A percentile compares a stretch with the other conserved stretches of the same genome.
Conservation (phyloP, 2,888 invertebrate genomes). For the Heliconius ismenius region DNA sequence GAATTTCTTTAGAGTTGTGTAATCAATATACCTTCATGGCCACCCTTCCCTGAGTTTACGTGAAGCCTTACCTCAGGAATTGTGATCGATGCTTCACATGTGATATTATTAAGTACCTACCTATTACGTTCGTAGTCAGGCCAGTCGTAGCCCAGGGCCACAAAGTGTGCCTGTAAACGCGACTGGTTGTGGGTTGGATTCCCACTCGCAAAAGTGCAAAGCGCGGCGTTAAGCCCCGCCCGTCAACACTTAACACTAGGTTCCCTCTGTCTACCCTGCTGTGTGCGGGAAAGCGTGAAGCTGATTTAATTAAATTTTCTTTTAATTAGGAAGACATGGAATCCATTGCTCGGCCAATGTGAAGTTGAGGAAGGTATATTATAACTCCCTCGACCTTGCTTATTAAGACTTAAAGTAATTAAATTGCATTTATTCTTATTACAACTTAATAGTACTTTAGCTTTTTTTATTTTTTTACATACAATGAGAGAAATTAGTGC, state of each 20-base stretch:
- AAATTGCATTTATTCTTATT: neutral
- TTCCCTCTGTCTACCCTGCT: too few relatives aligned
- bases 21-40: constrained; percentile 61
- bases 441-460: neutral
- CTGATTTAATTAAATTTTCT: too few relatives aligned
- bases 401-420: neutral
- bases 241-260: too few relatives aligned
- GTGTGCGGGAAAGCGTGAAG: too few relatives aligned
- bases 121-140: neutral
- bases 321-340: neutral
- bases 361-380: neutral
- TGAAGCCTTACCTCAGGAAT: constrained; percentile 41
- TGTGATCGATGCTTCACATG: constrained; percentile 2
- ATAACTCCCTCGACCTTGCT: neutral
- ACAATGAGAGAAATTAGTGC: neutral
- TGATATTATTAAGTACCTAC: neutral
- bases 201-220: too few relatives aligned
- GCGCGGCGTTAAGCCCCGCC: too few relatives aligned
- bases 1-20: constrained; percentile 62
- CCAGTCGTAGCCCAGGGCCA: too few relatives aligned
- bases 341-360: neutral
- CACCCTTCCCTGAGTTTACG: constrained; percentile 54
- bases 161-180: too few relatives aligned
- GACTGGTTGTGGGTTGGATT: too few relatives aligned
- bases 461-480: neutral